These are phyloP conservation scores for Plagodis pulveraria DNA, from an alignment of 2,888 invertebrate genomes.

Conservation along the genomic window DNA sequence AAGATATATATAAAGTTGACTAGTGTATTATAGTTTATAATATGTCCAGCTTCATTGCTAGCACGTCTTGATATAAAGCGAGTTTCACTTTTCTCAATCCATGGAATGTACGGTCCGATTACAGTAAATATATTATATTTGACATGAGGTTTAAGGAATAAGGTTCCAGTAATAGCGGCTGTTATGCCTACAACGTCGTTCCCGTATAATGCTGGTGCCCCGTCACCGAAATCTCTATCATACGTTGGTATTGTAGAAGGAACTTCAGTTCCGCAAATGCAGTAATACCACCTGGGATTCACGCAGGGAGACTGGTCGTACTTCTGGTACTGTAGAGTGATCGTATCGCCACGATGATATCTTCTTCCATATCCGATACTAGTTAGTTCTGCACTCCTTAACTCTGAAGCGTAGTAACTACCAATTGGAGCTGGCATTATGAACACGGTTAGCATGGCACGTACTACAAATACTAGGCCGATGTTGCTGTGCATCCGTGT, in stretches of 20 bases:
- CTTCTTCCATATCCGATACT: slow-evolving; percentile 60
- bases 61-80: neutral
- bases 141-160: slow-evolving; percentile 39
- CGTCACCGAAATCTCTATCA: slow-evolving; percentile 57
- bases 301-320: slow-evolving; percentile 60
- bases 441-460: slow-evolving; percentile 49
- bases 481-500: slow-evolving; percentile 63
- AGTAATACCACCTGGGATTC: slow-evolving; percentile 69
- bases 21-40: neutral
- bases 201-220: slow-evolving; percentile 59
- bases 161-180: slow-evolving; percentile 51
- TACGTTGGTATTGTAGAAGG: slow-evolving; percentile 41
- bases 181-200: slow-evolving; percentile 57
- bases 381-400: slow-evolving; percentile 48
- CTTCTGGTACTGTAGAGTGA: slow-evolving; percentile 54
- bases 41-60: slow-evolving; percentile 15
- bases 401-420: slow-evolving; percentile 55
- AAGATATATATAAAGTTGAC: neutral
- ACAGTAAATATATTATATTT: slow-evolving; percentile 68
- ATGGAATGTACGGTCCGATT: slow-evolving; percentile 59
- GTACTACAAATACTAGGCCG: slow-evolving; percentile 56
- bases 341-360: slow-evolving; percentile 30
- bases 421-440: slow-evolving; percentile 50
- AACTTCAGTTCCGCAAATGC: slow-evolving; percentile 63
- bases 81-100: slow-evolving; percentile 56